Evolutionary conservation across 1,140 invertebrate genomes (phyloP).

Genomic region (Euborellia annulipes): DNA sequence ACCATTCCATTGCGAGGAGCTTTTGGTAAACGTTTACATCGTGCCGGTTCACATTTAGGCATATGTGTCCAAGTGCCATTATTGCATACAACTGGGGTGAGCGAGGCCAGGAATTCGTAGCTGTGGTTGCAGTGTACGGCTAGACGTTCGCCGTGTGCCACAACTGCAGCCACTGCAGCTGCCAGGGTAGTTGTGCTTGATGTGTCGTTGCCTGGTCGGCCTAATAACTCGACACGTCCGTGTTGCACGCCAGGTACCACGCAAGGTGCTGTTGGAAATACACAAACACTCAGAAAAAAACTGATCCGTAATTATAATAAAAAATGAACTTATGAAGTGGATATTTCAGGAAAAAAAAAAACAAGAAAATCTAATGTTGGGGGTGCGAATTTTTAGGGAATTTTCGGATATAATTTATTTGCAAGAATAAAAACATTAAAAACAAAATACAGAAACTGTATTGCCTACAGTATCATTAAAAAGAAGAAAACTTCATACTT

Average conservation of each 20-base stretch:
- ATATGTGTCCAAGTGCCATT: slow-evolving; percentile 94
- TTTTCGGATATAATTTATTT: no score
- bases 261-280: slow-evolving; percentile 60
- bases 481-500: no score
- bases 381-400: no score
- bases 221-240: slow-evolving; percentile 43
- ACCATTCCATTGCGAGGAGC: slow-evolving; percentile 83
- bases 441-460: no score
- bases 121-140: slow-evolving; percentile 71
- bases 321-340: no score
- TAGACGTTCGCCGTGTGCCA: slow-evolving; percentile 72
- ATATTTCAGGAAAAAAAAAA: no score
- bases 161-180: slow-evolving; percentile 31
- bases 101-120: slow-evolving; percentile 64
- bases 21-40: slow-evolving; percentile 79
- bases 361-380: no score
- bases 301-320: no score
- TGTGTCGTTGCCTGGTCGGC: not conserved
- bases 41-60: slow-evolving; percentile 69
- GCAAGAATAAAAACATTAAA: no score
- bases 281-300: no score
- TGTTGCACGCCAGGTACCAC: slow-evolving; percentile 76
- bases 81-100: slow-evolving; percentile 64
- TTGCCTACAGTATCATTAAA: no score
- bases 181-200: slow-evolving; percentile 13